These are phyloP conservation scores for Lydus trimaculatus DNA, from an alignment of 2,888 invertebrate genomes.

Conservation along the genomic window DNA sequence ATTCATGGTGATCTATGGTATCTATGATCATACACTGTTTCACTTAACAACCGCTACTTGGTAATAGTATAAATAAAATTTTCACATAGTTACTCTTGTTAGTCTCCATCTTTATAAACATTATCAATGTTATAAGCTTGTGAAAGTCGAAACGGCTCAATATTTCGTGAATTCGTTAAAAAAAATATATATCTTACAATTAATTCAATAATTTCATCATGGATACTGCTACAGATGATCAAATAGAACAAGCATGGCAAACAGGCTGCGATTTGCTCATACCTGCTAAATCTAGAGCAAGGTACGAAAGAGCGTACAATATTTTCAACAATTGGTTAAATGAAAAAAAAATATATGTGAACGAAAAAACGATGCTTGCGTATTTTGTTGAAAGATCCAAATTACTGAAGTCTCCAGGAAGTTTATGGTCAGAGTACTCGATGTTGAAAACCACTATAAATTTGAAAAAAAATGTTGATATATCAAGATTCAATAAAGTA, in stretches of 20 bases:
- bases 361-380: conserved; percentile 24
- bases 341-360: conserved; percentile 16
- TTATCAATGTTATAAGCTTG: too few species aligned
- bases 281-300: conserved; percentile 27
- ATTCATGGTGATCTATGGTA: too few species aligned
- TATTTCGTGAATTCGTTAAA: too few species aligned
- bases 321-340: conserved; percentile 30
- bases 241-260: not conserved
- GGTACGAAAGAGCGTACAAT: conserved; percentile 29
- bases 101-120: too few species aligned
- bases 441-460: conserved; percentile 35
- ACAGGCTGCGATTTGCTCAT: conserved; percentile 10
- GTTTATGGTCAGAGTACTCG: conserved; percentile 32
- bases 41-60: too few species aligned
- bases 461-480: conserved; percentile 31
- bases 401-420: conserved; percentile 24
- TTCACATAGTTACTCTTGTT: too few species aligned
- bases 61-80: too few species aligned
- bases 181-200: too few species aligned
- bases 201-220: too few species aligned
- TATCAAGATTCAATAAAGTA: conserved; percentile 25
- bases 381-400: conserved; percentile 31
- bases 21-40: too few species aligned
- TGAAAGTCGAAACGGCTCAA: too few species aligned
- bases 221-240: too few species aligned